A percentile compares a stretch with the other conserved stretches of the same genome.
These are phyloP conservation scores for Charanyca ferruginea DNA, from an alignment of 2,888 invertebrate species.

Conservation along the genomic window DNA sequence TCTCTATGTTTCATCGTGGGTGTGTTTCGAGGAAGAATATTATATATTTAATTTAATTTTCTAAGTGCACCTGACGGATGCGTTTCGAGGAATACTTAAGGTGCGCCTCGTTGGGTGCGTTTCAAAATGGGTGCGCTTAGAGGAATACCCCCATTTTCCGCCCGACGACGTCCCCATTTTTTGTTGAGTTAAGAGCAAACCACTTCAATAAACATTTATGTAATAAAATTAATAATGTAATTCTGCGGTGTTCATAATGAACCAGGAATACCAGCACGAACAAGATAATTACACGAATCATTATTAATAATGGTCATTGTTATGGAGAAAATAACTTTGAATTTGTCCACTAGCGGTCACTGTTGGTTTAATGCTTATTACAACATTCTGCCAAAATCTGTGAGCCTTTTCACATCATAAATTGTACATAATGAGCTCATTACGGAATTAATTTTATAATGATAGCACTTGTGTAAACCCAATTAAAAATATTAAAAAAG, in stretches of 20 bases:
- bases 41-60: too few relatives aligned
- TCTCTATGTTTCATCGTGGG: too few relatives aligned
- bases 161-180: too few relatives aligned
- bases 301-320: constrained; percentile 37
- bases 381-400: constrained; percentile 15
- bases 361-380: constrained; percentile 23
- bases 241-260: constrained; percentile 1
- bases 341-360: constrained; percentile 9
- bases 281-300: constrained; percentile 7
- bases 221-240: constrained; percentile 15
- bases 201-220: background rate
- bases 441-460: constrained; percentile 7
- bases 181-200: too few relatives aligned
- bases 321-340: constrained; percentile 24
- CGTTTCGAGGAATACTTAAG: too few relatives aligned
- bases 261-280: background rate
- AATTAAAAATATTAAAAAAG: too few relatives aligned
- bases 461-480: background rate
- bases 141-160: too few relatives aligned
- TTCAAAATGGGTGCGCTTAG: too few relatives aligned
- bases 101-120: too few relatives aligned
- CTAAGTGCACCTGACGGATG: too few relatives aligned
- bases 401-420: constrained; percentile 12
- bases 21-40: too few relatives aligned
- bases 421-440: constrained; percentile 7